A percentile compares a stretch with the other conserved stretches of the same genome.
Evolutionary conservation across 2,888 invertebrate species (phyloP).

Genomic region (Strigamia transsilvanica): DNA sequence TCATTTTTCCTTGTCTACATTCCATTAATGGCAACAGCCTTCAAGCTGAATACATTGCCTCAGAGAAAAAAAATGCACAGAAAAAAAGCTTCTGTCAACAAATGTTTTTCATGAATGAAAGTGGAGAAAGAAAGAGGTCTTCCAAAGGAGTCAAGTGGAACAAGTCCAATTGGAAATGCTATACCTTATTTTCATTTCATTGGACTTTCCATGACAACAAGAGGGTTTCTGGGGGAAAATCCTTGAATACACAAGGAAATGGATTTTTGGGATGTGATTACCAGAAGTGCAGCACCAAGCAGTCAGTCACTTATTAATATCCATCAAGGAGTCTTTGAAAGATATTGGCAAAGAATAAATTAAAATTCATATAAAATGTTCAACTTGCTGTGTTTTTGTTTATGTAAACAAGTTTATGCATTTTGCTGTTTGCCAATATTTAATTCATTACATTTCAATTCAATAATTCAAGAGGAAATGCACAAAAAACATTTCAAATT

Average conservation of each 20-base stretch:
- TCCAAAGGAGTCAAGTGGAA: neutral
- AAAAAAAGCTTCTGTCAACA: neutral
- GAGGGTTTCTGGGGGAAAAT: neutral
- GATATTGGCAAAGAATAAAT: too few species aligned
- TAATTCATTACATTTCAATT: too few species aligned
- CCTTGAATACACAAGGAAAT: neutral
- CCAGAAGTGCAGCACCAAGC: neutral
- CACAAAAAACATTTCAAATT: too few species aligned
- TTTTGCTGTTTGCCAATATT: too few species aligned
- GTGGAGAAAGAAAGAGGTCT: neutral
- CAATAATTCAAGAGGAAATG: too few species aligned
- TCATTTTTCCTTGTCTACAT: neutral
- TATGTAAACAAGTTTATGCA: too few species aligned
- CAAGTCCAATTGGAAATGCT: constrained; percentile 3
- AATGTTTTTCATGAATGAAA: neutral
- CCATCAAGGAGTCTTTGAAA: neutral
- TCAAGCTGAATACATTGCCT: neutral
- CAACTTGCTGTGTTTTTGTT: too few species aligned
- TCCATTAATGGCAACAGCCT: neutral
- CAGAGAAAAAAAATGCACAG: neutral
- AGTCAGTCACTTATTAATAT: neutral
- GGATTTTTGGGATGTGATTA: neutral
- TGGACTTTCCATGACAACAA: neutral
- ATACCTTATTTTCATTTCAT: neutral
- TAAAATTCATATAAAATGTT: too few species aligned